These are phyloP conservation scores for Phaedon cochleariae DNA, from an alignment of 2,888 invertebrate genomes.

Conservation along the genomic window DNA sequence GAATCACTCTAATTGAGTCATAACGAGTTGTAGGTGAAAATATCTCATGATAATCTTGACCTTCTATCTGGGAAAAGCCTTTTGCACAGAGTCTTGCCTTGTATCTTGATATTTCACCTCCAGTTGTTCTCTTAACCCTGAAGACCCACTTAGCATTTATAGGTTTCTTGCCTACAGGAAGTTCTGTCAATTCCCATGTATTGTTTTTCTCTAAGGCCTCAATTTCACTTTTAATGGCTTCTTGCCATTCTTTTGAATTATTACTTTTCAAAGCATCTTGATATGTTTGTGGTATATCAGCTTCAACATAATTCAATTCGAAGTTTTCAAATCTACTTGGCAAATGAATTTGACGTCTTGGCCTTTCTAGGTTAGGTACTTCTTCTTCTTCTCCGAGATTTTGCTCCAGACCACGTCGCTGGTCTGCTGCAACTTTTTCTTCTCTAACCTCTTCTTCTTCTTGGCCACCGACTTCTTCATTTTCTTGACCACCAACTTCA, in stretches of 20 bases:
- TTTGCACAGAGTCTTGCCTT: neutral
- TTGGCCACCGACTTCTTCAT: no score
- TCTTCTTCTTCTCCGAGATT: no score
- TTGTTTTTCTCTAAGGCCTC: neutral
- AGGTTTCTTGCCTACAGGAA: neutral
- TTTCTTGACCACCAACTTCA: no score
- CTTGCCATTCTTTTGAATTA: neutral
- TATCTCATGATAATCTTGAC: neutral
- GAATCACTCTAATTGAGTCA: slow-evolving; percentile 13
- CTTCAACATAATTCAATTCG: neutral
- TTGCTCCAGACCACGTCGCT: no score
- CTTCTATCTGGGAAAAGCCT: neutral
- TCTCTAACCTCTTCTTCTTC: no score
- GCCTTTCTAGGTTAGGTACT: neutral
- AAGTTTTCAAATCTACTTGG: neutral
- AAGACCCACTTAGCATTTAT: slow-evolving; percentile 6
- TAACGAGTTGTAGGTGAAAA: slow-evolving; percentile 12
- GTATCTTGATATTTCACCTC: slow-evolving; percentile 2
- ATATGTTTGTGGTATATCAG: slow-evolving; percentile 2
- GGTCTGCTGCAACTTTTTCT: no score
- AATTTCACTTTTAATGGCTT: slow-evolving; percentile 3
- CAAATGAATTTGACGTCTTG: neutral
- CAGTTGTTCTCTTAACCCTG: neutral
- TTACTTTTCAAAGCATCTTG: neutral
- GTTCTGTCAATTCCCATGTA: neutral